Conservation (phyloP, 2,797 vertebrate species). For the Melopsittacus undulatus region DNA sequence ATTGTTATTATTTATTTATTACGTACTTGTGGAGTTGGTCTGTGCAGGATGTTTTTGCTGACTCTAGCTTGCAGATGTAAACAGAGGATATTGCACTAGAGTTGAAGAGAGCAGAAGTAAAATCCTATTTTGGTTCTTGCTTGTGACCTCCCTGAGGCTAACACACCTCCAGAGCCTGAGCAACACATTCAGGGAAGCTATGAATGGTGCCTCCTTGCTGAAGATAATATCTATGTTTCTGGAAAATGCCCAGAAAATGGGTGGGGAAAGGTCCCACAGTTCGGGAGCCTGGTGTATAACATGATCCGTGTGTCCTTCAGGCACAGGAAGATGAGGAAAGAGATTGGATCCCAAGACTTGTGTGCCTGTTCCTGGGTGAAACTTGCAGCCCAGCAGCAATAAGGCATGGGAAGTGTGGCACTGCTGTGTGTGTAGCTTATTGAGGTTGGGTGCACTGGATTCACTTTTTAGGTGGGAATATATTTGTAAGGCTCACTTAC, state of each 20-base stretch:
- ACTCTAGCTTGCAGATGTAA: constrained; percentile 15
- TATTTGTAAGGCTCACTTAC: background rate
- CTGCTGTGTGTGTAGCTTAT: accelerated
- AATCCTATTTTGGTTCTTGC: background rate
- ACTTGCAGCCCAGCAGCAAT: background rate
- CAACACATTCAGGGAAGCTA: background rate
- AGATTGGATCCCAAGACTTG: background rate
- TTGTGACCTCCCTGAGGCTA: background rate
- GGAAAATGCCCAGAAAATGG: background rate
- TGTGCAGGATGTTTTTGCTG: constrained; percentile 36
- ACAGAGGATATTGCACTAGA: background rate
- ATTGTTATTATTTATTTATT: constrained; percentile 73
- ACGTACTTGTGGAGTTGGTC: constrained; percentile 24
- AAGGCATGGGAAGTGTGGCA: accelerated
- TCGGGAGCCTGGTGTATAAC: background rate
- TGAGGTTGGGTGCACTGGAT: background rate
- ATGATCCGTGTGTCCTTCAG: accelerated
- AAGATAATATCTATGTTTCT: background rate
- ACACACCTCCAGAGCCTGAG: background rate
- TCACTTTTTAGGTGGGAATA: background rate
- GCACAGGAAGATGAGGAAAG: background rate
- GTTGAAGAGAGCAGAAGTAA: background rate
- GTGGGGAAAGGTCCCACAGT: background rate
- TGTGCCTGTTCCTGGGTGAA: background rate
- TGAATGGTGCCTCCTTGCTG: background rate